Conservation (phyloP, 2,797 vertebrate genomes). For the Chromis chromis region DNA sequence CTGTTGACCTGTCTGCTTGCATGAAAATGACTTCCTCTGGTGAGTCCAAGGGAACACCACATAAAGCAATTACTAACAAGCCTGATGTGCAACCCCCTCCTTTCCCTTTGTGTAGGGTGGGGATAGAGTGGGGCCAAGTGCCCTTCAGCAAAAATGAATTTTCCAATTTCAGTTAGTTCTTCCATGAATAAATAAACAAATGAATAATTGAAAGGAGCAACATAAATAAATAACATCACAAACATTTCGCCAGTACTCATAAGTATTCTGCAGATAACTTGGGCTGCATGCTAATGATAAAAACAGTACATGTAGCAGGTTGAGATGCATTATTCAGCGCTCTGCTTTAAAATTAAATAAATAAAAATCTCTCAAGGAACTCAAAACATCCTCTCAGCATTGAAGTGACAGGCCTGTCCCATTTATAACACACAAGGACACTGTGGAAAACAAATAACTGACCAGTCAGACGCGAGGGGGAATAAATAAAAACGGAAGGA, state of each 20-base stretch:
- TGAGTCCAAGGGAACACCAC: constrained; percentile 78
- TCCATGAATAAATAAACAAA: constrained; percentile 92
- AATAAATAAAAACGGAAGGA: constrained; percentile 68
- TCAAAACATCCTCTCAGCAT: constrained; percentile 77
- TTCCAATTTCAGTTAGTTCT: constrained; percentile 89
- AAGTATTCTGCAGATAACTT: constrained; percentile 86
- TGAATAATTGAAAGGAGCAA: constrained; percentile 90
- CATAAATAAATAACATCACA: constrained; percentile 93
- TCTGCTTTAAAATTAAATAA: constrained; percentile 78
- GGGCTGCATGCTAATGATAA: constrained; percentile 87
- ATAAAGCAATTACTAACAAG: constrained; percentile 86
- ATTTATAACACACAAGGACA: constrained; percentile 82
- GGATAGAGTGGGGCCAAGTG: constrained; percentile 79
- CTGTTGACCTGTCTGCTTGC: constrained; percentile 71
- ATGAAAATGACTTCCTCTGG: constrained; percentile 79
- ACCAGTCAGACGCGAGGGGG: constrained; percentile 69
- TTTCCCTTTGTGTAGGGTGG: constrained; percentile 68
- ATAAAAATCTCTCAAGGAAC: constrained; percentile 80
- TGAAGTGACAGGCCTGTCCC: constrained; percentile 83
- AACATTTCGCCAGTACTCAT: constrained; percentile 87
- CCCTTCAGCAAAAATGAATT: constrained; percentile 90
- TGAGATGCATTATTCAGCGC: constrained; percentile 85
- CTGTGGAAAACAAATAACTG: constrained; percentile 79
- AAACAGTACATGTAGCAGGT: constrained; percentile 83
- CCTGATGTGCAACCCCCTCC: constrained; percentile 73